Base-by-base conservation (phyloP, 2,888 invertebrate species). In the Seira musarum region DNA sequence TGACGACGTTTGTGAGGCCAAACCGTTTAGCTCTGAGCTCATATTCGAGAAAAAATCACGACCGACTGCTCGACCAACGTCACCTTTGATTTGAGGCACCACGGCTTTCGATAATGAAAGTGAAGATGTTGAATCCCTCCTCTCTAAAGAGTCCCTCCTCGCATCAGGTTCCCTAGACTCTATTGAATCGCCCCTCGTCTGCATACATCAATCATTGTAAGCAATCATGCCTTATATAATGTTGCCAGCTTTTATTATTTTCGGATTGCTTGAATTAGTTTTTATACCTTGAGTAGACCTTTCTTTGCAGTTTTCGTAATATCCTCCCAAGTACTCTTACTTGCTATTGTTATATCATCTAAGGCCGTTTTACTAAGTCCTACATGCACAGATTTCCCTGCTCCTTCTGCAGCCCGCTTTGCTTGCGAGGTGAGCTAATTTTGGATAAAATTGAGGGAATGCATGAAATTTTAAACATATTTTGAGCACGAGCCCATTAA, bases 301-400 rank as follows among this genome's bases (percentile, higher is more conserved):
- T 95, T 95, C 88, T 96, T 96, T 0, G 96, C 96, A 87, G 95
- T 95, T 89, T 96, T 97, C 0, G 96, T 96, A 19, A 97, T 90
- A 88, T 96, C 96, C 0, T 95, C 96, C 60, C 96, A 90, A 0
- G 96, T 96, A 30, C 94, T 95, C 88, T 95, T 96, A n/a, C 96
- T 94, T 2, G 96, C 96, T 87, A 95, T 95, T 0, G 95, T 94
- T 24, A 96, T 90, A 88, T 96, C 96, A 82, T 96, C 96, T 3
- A 96, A 90, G 0, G 96, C 82, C 40, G 82, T 82, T 68, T 83
- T 82, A 70, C 84, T 86, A 21, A 87, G 66, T 10, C 85, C 96
- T 88, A 95, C 96, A 72, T 94, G 94, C 82, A 95, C 93, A 77
- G 94, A 94, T 88, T 94, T 94, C 0, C 93, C 92, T 1, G 94